Conservation (phyloP, 2,797 vertebrate species). For the Malacoctenus gilli region DNA sequence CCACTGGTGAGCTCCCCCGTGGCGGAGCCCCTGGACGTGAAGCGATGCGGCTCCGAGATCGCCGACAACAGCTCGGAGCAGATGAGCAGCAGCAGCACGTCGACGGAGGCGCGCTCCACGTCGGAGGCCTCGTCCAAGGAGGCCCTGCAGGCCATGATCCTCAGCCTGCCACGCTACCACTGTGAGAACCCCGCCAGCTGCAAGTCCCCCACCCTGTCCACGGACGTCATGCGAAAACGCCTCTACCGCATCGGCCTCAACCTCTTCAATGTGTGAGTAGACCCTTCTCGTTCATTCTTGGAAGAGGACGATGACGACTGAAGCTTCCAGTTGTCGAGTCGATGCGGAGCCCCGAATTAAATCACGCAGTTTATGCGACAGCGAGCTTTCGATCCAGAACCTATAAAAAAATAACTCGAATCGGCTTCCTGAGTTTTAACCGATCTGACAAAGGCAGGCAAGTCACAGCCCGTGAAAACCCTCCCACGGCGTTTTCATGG, state of each 20-base stretch:
- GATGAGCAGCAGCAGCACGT: slow-evolving; percentile 94
- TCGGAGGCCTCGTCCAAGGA: slow-evolving; percentile 93
- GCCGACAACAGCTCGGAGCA: slow-evolving; percentile 91
- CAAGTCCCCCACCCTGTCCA: slow-evolving; percentile 95
- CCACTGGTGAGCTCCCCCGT: slow-evolving; percentile 49
- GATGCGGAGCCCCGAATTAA: too few relatives aligned
- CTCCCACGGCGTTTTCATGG: slow-evolving; percentile 48
- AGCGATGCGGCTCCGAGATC: slow-evolving; percentile 83
- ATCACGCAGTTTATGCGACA: too few relatives aligned
- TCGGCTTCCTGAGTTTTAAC: too few relatives aligned
- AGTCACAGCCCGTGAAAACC: too few relatives aligned
- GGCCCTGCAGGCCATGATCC: slow-evolving; percentile 96
- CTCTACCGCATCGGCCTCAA: slow-evolving; percentile 99
- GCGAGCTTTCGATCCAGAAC: too few relatives aligned
- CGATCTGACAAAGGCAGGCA: too few relatives aligned
- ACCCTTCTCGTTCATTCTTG: background rate
- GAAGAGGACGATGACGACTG: too few relatives aligned
- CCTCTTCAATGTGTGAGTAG: slow-evolving; percentile 97
- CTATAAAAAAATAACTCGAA: too few relatives aligned
- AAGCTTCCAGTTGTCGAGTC: too few relatives aligned
- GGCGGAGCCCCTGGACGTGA: slow-evolving; percentile 76
- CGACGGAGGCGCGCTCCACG: slow-evolving; percentile 88
- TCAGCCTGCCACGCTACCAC: slow-evolving; percentile 96
- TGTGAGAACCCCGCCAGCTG: slow-evolving; percentile 97
- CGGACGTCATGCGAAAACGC: slow-evolving; percentile 95